Evolutionary conservation across 2,888 invertebrate genomes (phyloP), one percentile per base, ranked within the genome.

Genomic region (Micoletzkya japonica): DNA sequence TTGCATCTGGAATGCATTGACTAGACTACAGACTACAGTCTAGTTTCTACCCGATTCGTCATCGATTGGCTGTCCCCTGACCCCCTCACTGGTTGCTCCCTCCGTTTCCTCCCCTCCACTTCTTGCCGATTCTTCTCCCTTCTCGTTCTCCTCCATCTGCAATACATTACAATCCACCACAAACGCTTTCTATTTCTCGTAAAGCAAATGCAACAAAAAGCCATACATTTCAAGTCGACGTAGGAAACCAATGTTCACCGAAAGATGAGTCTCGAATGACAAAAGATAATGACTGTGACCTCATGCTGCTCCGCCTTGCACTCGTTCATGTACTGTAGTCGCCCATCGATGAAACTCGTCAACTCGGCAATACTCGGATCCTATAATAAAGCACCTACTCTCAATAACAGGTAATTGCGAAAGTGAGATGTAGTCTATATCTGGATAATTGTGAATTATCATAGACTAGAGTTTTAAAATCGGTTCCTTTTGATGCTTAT

Each of bases 311-410:
- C 69, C 6, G 3, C 49, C 7, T 34, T 28, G 37, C 69, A 69
- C 57, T 69, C 69, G 4, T 57, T 26, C 28, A 54, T 67, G 67
- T 70, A 74, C 39, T 72, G 70, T 20, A 70, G 6, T 14, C 69
- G 34, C 14, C 66, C 37, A 49, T 76, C 71, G 56, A 76, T 73
- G 37, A 70, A 72, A n/a, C 49, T 58, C 20, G 52, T 50, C 30
- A 64, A 61, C 58, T 76, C 74, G 14, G 58, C 70, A 28, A 68
- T 34, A 0, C 54, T 54, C 14, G 39, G 50, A 1, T 59, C 59
- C 59, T 59, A 39, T 3, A 39, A 54, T 54, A n/a, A n/a, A n/a
- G n/a, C n/a, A n/a, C n/a, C n/a, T n/a, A n/a, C n/a, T n/a, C n/a
- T n/a, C n/a, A n/a, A n/a, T n/a, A n/a, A n/a, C n/a, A n/a, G n/a